Evolutionary conservation across 2,888 invertebrate genomes (phyloP).

Genomic region (Yponomeuta plumbellus): DNA sequence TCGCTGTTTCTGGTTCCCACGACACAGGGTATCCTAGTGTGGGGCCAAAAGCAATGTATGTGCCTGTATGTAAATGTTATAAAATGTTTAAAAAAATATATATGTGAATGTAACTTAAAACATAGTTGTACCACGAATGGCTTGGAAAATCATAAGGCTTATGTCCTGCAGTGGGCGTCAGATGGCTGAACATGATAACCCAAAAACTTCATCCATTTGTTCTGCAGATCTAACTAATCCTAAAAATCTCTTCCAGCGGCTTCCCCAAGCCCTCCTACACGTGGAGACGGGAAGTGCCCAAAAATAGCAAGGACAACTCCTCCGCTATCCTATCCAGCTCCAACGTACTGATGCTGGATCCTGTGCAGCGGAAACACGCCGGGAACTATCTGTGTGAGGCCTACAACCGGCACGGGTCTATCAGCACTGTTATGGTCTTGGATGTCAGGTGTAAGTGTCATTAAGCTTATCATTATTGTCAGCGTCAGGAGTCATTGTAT

Average conservation of each 20-base stretch:
- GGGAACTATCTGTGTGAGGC: slow-evolving; percentile 89
- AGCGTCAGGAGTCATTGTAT: neutral
- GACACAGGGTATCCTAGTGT: no score
- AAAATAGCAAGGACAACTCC: slow-evolving; percentile 42
- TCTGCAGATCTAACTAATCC: neutral
- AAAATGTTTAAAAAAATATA: no score
- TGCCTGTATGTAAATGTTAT: no score
- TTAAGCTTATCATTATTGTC: neutral
- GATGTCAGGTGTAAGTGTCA: slow-evolving; percentile 88
- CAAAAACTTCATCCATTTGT: neutral
- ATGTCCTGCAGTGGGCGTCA: no score
- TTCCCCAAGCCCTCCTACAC: slow-evolving; percentile 83
- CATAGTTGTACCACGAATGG: no score
- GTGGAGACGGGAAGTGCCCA: slow-evolving; percentile 79
- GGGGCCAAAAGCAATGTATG: no score
- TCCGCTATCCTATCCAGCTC: slow-evolving; percentile 58
- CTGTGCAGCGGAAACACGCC: slow-evolving; percentile 81
- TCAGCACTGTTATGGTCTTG: slow-evolving; percentile 80
- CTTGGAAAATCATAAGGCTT: no score
- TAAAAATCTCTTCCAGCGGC: slow-evolving; percentile 53
- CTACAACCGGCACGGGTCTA: slow-evolving; percentile 86
- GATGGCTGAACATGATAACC: no score
- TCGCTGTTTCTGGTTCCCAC: no score
- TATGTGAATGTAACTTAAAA: no score
- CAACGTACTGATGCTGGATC: slow-evolving; percentile 71